phyloP scores from a whole-genome alignment of 2,888 invertebrate species.

The Chrysodeixis includens region DNA sequence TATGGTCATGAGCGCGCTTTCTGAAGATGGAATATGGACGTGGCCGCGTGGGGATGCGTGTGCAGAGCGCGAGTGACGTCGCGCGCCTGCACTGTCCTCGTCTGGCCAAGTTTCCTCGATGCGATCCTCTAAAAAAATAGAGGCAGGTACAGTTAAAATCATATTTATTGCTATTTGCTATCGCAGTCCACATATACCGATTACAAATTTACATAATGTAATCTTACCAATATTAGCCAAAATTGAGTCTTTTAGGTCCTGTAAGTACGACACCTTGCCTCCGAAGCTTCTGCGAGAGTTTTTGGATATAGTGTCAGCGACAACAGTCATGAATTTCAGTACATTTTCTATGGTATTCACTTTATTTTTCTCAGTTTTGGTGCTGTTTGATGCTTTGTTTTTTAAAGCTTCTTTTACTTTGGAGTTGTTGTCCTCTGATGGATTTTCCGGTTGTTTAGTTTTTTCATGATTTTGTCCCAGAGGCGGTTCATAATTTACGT shows the following conservation, averaged over 20 bases:
- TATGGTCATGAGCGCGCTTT: conserved; percentile 94
- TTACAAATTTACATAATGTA: neutral
- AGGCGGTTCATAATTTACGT: conserved; percentile 16
- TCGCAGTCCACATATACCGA: neutral
- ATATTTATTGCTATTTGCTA: neutral
- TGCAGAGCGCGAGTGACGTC: conserved; percentile 57
- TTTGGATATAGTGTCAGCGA: conserved; percentile 79
- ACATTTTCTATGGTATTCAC: conserved; percentile 71
- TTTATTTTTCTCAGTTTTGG: conserved; percentile 48
- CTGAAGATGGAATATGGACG: conserved; percentile 94
- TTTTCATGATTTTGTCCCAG: neutral
- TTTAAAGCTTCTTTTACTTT: conserved; percentile 4
- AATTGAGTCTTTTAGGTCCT: conserved; percentile 89
- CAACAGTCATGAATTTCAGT: conserved; percentile 75
- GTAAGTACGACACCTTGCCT: conserved; percentile 90
- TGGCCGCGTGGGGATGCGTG: conserved; percentile 82
- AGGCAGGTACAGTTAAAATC: neutral
- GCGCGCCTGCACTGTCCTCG: conserved; percentile 57
- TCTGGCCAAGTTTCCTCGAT: conserved; percentile 86
- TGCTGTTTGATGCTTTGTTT: neutral
- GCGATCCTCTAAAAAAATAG: conserved; percentile 79
- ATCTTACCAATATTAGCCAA: conserved; percentile 91
- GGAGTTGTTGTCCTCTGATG: neutral
- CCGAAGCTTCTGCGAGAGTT: conserved; percentile 80
- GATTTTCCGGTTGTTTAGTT: conserved; percentile 30